These are phyloP conservation scores for Thunnus thynnus DNA, from an alignment of 2,113 vertebrate species.

Conservation along the genomic window DNA sequence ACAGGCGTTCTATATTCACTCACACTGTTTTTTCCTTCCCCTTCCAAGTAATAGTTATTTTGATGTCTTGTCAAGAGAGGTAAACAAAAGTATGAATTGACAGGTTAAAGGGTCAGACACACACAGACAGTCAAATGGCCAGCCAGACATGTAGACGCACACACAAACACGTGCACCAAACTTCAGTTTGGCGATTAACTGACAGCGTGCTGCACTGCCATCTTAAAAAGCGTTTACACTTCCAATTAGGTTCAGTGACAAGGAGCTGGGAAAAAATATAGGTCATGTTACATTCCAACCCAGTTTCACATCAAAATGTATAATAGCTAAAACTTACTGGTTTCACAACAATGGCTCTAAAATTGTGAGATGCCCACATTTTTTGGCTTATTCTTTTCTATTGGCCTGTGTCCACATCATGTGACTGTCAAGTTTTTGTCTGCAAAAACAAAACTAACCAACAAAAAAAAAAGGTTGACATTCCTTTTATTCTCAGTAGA, in stretches of 20 bases:
- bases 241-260: constrained; percentile 66
- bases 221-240: constrained; percentile 56
- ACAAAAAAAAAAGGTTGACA: no score
- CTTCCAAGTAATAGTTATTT: constrained; percentile 28
- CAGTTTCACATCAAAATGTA: no score
- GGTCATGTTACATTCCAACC: constrained; percentile 53
- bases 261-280: constrained; percentile 50
- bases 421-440: no score
- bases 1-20: constrained; percentile 65
- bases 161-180: neutral
- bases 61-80: constrained; percentile 62
- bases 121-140: constrained; percentile 32
- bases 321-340: no score
- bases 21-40: constrained; percentile 34
- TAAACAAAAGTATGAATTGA: constrained; percentile 69
- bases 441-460: no score
- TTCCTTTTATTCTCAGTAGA: no score
- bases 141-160: constrained; percentile 1
- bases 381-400: no score
- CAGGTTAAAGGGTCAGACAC: constrained; percentile 55
- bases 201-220: constrained; percentile 21
- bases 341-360: no score
- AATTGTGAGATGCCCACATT: no score
- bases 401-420: no score
- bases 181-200: constrained; percentile 40